Conservation (phyloP, 2,113 vertebrate species). For the Anarhynchus alexandrinus region DNA sequence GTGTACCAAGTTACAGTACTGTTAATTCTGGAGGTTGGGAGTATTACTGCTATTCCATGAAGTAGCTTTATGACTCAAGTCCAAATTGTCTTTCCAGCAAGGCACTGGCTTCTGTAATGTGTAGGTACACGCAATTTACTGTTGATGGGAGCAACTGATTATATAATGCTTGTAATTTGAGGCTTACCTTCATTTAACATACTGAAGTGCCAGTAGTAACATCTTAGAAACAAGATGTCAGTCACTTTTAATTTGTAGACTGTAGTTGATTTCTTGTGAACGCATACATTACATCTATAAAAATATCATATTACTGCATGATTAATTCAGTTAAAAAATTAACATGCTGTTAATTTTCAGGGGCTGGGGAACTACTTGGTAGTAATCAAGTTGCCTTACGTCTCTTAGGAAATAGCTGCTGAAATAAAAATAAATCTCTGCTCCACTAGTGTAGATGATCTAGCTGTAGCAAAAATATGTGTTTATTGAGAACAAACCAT, state of each 20-base stretch:
- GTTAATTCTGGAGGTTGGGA: background rate
- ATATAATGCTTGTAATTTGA: constrained; percentile 20
- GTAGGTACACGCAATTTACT: background rate
- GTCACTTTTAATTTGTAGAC: constrained; percentile 58
- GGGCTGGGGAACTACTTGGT: constrained; percentile 53
- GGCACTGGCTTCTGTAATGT: background rate
- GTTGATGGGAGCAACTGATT: background rate
- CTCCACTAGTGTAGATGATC: constrained; percentile 34
- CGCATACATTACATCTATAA: constrained; percentile 19
- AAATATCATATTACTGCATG: constrained; percentile 39
- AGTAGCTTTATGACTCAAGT: background rate
- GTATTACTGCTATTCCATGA: background rate
- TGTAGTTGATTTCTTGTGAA: constrained; percentile 52
- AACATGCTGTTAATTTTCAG: constrained; percentile 57
- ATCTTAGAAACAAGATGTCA: constrained; percentile 50
- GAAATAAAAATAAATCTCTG: constrained; percentile 54
- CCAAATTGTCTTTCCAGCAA: background rate
- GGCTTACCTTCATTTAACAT: constrained; percentile 37
- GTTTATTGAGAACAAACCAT: constrained; percentile 50
- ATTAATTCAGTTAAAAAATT: constrained; percentile 65
- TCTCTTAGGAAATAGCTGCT: constrained; percentile 59
- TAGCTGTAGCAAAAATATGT: constrained; percentile 39
- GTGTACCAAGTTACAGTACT: background rate
- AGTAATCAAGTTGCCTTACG: constrained; percentile 59
- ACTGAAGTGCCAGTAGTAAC: constrained; percentile 6